Percentiles rank a stretch among this genome's conserved stretches.
phyloP scores from a whole-genome alignment of 30 jellyfish, hydroid and myxozoan species.

The Sanderia malayensis region DNA sequence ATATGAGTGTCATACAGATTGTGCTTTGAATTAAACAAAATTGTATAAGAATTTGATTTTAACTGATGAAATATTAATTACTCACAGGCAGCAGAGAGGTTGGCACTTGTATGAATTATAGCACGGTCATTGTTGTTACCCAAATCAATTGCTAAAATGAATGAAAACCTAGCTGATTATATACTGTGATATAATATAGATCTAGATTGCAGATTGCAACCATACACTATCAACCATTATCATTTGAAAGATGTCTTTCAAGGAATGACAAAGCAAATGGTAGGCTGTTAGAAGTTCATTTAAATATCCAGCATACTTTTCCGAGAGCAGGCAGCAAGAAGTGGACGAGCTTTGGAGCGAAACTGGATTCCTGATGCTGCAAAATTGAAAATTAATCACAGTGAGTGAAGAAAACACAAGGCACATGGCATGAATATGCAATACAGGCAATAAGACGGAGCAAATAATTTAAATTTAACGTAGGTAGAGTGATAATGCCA shows the following conservation, averaged over 20 bases:
- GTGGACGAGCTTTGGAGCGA: constrained; percentile 36
- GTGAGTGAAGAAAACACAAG: neutral
- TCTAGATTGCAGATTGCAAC: neutral
- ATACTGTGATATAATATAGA: too few species aligned
- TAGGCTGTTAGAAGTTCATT: neutral
- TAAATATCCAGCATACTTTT: constrained; percentile 14
- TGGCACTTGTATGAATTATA: neutral
- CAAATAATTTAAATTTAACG: too few species aligned
- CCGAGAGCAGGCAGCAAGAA: constrained; percentile 47
- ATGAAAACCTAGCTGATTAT: neutral
- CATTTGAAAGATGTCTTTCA: too few species aligned
- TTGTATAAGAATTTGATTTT: too few species aligned
- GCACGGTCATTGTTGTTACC: neutral
- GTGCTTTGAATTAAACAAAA: too few species aligned
- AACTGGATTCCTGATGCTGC: constrained; percentile 26
- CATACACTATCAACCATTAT: too few species aligned
- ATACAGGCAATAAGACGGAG: too few species aligned
- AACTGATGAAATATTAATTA: neutral
- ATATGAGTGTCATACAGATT: too few species aligned
- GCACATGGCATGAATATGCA: neutral
- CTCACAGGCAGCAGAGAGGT: neutral
- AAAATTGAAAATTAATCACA: neutral
- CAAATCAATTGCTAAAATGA: neutral
- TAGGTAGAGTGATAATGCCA: neutral
- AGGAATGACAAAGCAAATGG: neutral